Conservation (phyloP, 2,113 vertebrate genomes). For the Myrmecophaga tridactyla region DNA sequence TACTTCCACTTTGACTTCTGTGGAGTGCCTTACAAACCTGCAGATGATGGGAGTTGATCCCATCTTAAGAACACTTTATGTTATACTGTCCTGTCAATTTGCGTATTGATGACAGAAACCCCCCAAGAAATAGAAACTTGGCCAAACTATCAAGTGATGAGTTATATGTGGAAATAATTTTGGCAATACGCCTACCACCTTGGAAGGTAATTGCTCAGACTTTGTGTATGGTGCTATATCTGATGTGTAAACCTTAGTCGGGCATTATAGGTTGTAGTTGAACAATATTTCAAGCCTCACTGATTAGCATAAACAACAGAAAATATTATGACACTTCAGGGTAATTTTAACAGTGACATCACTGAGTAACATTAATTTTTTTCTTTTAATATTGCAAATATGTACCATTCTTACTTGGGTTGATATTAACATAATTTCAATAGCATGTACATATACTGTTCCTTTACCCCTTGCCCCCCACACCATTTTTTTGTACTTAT, state of each 20-base stretch:
- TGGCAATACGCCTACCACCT: not conserved
- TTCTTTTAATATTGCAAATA: too few species aligned
- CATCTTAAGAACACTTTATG: not conserved
- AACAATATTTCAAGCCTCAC: not conserved
- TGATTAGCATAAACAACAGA: not conserved
- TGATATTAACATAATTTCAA: too few species aligned
- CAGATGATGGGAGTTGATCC: not conserved
- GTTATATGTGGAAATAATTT: not conserved
- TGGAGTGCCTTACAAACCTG: not conserved
- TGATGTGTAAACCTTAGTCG: not conserved
- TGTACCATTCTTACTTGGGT: too few species aligned
- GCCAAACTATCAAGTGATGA: not conserved
- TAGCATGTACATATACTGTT: too few species aligned
- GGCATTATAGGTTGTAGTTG: not conserved
- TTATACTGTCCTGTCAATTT: not conserved
- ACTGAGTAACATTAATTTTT: not conserved
- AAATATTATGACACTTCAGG: conserved; percentile 21
- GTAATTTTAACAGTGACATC: not conserved
- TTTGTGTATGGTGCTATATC: not conserved
- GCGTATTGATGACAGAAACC: not conserved
- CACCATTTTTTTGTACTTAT: too few species aligned
- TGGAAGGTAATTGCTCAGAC: not conserved
- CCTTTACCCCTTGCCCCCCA: too few species aligned
- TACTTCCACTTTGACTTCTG: not conserved
- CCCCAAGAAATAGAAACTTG: not conserved